These are phyloP conservation scores for Galemys pyrenaicus DNA, from an alignment of 2,113 vertebrate genomes.

Conservation along the genomic window DNA sequence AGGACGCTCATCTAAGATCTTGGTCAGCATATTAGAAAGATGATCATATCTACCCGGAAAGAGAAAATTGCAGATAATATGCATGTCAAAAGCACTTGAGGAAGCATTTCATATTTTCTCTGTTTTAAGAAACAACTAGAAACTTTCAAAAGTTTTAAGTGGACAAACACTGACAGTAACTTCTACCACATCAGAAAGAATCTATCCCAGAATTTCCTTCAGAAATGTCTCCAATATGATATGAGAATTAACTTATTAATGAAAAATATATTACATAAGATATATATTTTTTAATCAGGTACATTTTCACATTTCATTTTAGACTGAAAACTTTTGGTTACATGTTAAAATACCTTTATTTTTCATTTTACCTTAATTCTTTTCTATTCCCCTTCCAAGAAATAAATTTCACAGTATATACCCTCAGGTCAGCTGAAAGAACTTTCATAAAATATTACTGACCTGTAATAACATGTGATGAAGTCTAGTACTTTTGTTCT, in stretches of 20 bases:
- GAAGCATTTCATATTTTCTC: neutral
- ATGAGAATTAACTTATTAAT: slow-evolving; percentile 17
- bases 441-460: neutral
- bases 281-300: neutral
- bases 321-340: neutral
- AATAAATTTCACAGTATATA: neutral
- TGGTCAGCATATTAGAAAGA: slow-evolving; percentile 89
- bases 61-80: slow-evolving; percentile 41
- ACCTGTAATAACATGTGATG: neutral
- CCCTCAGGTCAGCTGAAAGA: neutral
- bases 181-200: slow-evolving; percentile 38
- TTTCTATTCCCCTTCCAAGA: neutral
- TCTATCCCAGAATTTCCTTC: slow-evolving; percentile 19
- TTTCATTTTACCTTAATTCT: neutral
- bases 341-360: slow-evolving; percentile 13
- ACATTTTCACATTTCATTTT: slow-evolving; percentile 36
- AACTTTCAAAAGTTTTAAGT: slow-evolving; percentile 45
- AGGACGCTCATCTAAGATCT: slow-evolving; percentile 92
- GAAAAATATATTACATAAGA: neutral
- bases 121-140: slow-evolving; percentile 27
- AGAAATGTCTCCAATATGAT: neutral
- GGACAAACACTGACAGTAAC: slow-evolving; percentile 1
- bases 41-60: slow-evolving; percentile 92
- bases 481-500: neutral
- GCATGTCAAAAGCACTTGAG: neutral